phyloP scores from a whole-genome alignment of 2,888 invertebrate genomes.

The Rhaphigaster nebulosa region DNA sequence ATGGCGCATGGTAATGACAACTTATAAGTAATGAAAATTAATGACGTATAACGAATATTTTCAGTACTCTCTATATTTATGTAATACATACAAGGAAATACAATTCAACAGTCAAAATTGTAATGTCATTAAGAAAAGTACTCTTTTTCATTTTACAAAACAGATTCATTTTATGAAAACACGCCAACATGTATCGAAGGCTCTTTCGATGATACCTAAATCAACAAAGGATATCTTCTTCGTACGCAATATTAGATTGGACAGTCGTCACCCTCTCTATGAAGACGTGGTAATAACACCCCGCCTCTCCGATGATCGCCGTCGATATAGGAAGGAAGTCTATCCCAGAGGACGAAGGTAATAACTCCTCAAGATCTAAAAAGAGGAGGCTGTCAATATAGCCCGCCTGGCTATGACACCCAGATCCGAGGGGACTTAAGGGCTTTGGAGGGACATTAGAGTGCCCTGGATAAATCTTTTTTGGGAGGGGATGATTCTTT shows the following conservation, averaged over 20 bases:
- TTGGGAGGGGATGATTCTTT: not conserved
- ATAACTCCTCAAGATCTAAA: constrained; percentile 24
- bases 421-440: constrained; percentile 24
- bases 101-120: too few relatives aligned
- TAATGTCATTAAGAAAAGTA: too few relatives aligned
- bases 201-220: not conserved
- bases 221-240: not conserved
- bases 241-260: not conserved
- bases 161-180: too few relatives aligned
- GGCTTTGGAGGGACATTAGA: constrained; percentile 40
- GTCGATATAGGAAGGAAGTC: constrained; percentile 20
- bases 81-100: too few relatives aligned
- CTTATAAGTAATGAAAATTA: too few relatives aligned
- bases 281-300: not conserved
- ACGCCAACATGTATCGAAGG: not conserved
- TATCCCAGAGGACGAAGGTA: constrained; percentile 22
- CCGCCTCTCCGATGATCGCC: not conserved
- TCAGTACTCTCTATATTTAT: too few relatives aligned
- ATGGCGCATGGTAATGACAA: too few relatives aligned
- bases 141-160: too few relatives aligned
- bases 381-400: constrained; percentile 24
- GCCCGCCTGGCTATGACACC: constrained; percentile 50
- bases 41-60: too few relatives aligned
- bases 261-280: not conserved
- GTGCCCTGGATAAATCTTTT: constrained; percentile 24